Percentiles rank a stretch among this genome's conserved stretches.
These are phyloP conservation scores for Leptinotarsa peninsularis DNA, from an alignment of 2,888 invertebrate species.

Conservation along the genomic window DNA sequence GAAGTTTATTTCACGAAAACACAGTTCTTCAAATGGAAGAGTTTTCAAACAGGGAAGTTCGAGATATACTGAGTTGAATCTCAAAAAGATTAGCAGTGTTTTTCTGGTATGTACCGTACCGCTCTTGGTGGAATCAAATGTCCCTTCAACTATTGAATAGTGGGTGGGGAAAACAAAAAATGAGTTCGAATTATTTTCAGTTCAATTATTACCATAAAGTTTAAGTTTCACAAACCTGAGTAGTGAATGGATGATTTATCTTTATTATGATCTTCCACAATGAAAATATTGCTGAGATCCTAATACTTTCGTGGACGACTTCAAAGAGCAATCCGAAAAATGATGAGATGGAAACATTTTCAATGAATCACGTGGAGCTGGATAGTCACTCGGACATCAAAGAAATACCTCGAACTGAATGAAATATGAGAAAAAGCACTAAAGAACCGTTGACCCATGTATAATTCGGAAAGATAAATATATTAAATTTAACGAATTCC, in stretches of 20 bases:
- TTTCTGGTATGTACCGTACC: no score
- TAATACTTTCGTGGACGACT: constrained; percentile 5
- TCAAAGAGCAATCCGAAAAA: constrained; percentile 23
- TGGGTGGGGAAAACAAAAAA: no score
- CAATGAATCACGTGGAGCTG: constrained; percentile 4
- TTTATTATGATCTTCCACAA: neutral
- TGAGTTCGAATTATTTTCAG: no score
- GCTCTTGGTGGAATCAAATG: no score
- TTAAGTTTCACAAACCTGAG: no score
- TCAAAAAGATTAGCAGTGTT: no score
- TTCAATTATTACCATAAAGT: no score
- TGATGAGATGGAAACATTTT: constrained; percentile 15
- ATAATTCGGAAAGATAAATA: constrained; percentile 56
- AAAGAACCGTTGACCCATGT: constrained; percentile 42
- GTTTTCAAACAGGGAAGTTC: no score
- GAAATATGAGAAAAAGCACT: constrained; percentile 39
- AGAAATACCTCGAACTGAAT: constrained; percentile 39
- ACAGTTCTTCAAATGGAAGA: no score
- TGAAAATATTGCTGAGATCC: constrained; percentile 9
- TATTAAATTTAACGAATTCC: constrained; percentile 59
- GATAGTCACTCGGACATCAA: constrained; percentile 27
- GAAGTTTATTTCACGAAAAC: no score
- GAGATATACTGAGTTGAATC: no score
- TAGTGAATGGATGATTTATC: neutral
- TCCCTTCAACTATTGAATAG: no score